Evolutionary conservation across 2,113 vertebrate species (phyloP).

Genomic region (Dasyprocta punctata): DNA sequence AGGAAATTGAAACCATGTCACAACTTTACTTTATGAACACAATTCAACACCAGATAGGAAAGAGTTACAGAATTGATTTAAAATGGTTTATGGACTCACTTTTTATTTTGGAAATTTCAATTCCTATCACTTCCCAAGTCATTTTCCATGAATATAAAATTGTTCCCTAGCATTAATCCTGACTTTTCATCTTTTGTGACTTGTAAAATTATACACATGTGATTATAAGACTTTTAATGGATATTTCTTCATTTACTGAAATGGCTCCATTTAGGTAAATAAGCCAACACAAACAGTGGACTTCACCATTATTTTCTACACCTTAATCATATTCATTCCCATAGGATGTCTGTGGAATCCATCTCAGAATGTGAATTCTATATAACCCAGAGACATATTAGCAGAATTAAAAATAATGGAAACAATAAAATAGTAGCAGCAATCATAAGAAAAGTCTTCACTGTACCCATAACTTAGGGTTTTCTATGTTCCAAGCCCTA

Average conservation of each 20-base stretch:
- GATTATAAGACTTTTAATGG: neutral
- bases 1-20: slow-evolving; percentile 3
- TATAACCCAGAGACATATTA: neutral
- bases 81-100: neutral
- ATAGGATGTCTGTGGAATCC: neutral
- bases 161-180: neutral
- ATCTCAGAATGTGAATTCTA: neutral
- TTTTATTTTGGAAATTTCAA: slow-evolving; percentile 35
- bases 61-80: neutral
- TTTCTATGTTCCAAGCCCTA: neutral
- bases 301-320: neutral
- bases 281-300: neutral
- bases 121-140: slow-evolving; percentile 9
- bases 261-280: neutral
- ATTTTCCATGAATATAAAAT: slow-evolving; percentile 49
- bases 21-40: neutral
- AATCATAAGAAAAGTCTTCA: neutral
- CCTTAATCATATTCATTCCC: neutral
- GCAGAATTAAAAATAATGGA: neutral
- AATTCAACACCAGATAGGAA: neutral
- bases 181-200: slow-evolving; percentile 21
- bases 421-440: neutral
- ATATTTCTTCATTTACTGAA: slow-evolving; percentile 13
- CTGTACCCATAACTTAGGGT: neutral
- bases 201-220: neutral